A percentile compares a stretch with the other conserved stretches of the same genome.
These are phyloP conservation scores for Machaerirhynchus nigripectus DNA, from an alignment of 2,113 vertebrate species.

Conservation along the genomic window DNA sequence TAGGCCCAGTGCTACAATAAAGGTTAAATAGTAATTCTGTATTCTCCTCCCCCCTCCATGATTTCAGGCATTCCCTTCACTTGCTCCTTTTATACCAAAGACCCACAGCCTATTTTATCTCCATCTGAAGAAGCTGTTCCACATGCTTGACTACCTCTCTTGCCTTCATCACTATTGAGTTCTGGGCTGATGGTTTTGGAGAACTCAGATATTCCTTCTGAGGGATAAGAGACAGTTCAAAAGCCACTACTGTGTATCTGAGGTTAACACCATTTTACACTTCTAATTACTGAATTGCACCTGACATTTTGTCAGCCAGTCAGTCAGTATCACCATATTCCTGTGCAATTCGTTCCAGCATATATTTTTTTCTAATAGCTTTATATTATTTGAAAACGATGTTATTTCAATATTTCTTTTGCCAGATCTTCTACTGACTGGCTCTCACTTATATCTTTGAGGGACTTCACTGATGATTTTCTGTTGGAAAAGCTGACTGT, in stretches of 20 bases:
- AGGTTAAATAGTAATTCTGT: background rate
- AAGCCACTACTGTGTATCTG: background rate
- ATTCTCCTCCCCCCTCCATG: background rate
- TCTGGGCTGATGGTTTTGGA: background rate
- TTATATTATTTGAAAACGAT: background rate
- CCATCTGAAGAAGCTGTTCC: background rate
- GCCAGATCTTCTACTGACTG: background rate
- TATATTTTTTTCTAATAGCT: background rate
- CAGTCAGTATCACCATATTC: background rate
- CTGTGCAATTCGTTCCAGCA: background rate
- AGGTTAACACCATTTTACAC: background rate
- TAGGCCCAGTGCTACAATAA: background rate
- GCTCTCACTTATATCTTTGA: background rate
- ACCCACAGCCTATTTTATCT: background rate
- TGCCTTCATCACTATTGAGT: background rate
- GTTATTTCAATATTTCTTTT: background rate
- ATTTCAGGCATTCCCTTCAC: background rate
- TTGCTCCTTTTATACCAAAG: background rate
- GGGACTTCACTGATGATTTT: background rate
- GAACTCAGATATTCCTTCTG: background rate
- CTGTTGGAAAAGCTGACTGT: background rate
- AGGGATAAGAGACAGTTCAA: background rate
- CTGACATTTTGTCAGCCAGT: background rate
- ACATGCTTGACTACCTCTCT: background rate
- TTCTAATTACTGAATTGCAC: background rate